Evolutionary conservation across 2,113 vertebrate genomes (phyloP), one percentile per base, ranked within the genome.

Genomic region (Ceyx margarethae): DNA sequence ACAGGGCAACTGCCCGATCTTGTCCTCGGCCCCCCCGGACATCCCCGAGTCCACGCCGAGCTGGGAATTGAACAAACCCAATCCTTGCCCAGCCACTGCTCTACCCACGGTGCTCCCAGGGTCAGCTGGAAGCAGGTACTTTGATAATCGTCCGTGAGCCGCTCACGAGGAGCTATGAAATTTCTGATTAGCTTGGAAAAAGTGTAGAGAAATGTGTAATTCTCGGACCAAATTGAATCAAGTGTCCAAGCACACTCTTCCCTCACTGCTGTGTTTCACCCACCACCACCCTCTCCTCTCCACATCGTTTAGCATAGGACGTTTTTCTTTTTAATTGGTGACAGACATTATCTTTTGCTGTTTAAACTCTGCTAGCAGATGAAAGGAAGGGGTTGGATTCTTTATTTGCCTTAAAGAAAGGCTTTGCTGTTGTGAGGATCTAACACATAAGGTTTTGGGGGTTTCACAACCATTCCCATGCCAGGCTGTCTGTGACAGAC

Each of bases 1-100:
- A 2, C 31, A 23, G 46, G 29, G 6, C 0, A 1, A 6, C 5
- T 1, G 0, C 21, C 29, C 0, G 7, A 26, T 29, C 58, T 60
- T 6, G 13, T 28, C 73, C 40, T 6, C 11, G 37, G 37, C 37
- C 6, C 11, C 53, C 45, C 19, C 13, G 14, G 11, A 0, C 7
- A 7, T 29, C 69, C 20, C 1, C 2, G 23, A 33, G 45, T 9
- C 42, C 35, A 1, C 0, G 0, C 0, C 8, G 48, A 42, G 20
- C 87, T 65, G 71, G 58, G 71, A 23, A 29, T 0, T 11, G 35
- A 58, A 37, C 11, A n/a, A 61, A 26, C 3, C 54, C 81, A 8
- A 6, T 5, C 11, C 35, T 15, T 62, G 26, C 48, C 60, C 71
- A 4, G 61, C 33, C 40, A 5, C 23, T 0, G 0, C 65, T n/a